These are phyloP conservation scores for Acromyrmex charruanus DNA, from an alignment of 1,140 invertebrate species.

Conservation along the genomic window DNA sequence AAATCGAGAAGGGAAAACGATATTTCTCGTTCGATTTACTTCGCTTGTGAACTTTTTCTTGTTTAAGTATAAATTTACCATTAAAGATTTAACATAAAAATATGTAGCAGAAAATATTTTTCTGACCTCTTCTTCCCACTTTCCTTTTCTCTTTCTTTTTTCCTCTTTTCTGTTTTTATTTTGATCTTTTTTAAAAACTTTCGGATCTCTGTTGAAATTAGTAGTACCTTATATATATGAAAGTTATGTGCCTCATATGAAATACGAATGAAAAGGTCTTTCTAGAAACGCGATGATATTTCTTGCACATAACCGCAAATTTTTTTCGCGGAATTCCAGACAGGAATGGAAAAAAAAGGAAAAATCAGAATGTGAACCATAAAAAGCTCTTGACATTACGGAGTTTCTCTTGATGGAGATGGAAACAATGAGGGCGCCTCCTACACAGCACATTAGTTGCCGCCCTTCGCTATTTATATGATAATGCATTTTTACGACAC, in stretches of 20 bases:
- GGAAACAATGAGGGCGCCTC: conserved; percentile 7
- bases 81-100: conserved; percentile 3
- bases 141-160: background rate
- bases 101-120: background rate
- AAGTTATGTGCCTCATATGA: background rate
- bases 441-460: conserved; percentile 47
- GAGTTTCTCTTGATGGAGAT: conserved; percentile 36
- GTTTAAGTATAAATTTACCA: background rate
- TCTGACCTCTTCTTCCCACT: no score
- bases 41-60: background rate
- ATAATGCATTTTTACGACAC: conserved; percentile 58
- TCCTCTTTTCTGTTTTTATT: background rate
- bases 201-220: conserved; percentile 7
- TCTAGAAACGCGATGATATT: conserved; percentile 26
- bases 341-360: background rate
- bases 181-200: background rate
- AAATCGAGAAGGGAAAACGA: background rate
- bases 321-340: conserved; percentile 21
- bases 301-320: conserved; percentile 27
- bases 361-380: conserved; percentile 8
- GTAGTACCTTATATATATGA: background rate
- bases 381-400: conserved; percentile 44
- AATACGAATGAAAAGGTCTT: conserved; percentile 4
- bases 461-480: conserved; percentile 54
- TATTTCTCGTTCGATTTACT: background rate